Evolutionary conservation across 1,140 invertebrate species (phyloP).

Genomic region (Atopsyche davidsoni): DNA sequence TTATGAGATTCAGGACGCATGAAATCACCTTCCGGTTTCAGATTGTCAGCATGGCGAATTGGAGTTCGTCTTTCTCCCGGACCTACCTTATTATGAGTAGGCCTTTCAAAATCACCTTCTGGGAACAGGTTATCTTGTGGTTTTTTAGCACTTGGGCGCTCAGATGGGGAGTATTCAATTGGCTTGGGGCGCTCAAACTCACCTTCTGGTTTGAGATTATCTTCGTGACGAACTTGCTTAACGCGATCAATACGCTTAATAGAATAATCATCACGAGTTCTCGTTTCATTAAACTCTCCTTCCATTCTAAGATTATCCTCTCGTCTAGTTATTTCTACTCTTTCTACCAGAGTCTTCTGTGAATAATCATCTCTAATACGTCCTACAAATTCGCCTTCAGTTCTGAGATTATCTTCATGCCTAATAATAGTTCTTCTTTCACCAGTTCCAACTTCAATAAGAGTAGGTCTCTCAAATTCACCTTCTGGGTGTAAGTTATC

Average conservation of each 20-base stretch:
- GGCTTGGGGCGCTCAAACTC: slow-evolving; percentile 44
- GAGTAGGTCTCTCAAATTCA: slow-evolving; percentile 46
- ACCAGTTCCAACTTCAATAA: slow-evolving; percentile 31
- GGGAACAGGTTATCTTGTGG: slow-evolving; percentile 57
- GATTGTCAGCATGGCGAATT: slow-evolving; percentile 49
- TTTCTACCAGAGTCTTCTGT: slow-evolving; percentile 49
- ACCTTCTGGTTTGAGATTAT: slow-evolving; percentile 59
- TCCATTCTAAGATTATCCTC: slow-evolving; percentile 60
- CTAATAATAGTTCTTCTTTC: slow-evolving; percentile 33
- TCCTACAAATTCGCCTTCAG: slow-evolving; percentile 50
- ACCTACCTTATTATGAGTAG: slow-evolving; percentile 36
- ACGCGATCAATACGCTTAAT: slow-evolving; percentile 36
- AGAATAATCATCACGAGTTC: slow-evolving; percentile 47
- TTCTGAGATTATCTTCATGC: slow-evolving; percentile 38
- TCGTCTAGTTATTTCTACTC: slow-evolving; percentile 51
- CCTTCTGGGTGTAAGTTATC: slow-evolving; percentile 56
- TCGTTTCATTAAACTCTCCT: slow-evolving; percentile 55
- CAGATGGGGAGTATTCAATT: slow-evolving; percentile 51
- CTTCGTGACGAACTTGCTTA: slow-evolving; percentile 40
- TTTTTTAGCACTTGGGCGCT: slow-evolving; percentile 51
- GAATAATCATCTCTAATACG: slow-evolving; percentile 52
- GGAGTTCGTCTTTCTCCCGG: slow-evolving; percentile 48
- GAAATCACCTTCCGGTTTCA: slow-evolving; percentile 56
- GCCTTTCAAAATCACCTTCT: slow-evolving; percentile 62
- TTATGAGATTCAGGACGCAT: slow-evolving; percentile 38